Conservation (phyloP, 2,113 vertebrate genomes). For the Prionailurus viverrinus region DNA sequence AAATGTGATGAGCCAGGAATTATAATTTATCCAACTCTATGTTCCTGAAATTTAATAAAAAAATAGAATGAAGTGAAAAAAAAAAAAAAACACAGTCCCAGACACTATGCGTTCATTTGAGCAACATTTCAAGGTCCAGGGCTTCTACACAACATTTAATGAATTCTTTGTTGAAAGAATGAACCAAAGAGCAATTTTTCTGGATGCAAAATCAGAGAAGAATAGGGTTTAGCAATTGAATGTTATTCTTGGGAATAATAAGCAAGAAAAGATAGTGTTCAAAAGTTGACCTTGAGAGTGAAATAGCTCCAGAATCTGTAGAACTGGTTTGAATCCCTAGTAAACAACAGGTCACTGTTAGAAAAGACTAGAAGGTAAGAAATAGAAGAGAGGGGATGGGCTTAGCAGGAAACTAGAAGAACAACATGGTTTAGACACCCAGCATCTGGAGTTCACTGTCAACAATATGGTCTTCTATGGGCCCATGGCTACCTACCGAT, state of each 20-base stretch:
- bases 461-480: rapidly evolving
- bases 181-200: background rate
- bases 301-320: background rate
- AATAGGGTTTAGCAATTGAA: background rate
- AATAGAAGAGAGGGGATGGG: background rate
- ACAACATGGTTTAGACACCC: rapidly evolving
- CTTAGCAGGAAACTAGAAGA: background rate
- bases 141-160: background rate
- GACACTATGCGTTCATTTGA: background rate
- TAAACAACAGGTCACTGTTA: background rate
- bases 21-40: background rate
- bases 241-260: background rate
- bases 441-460: rapidly evolving
- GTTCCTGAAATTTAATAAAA: background rate
- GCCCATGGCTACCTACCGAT: rapidly evolving
- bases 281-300: background rate
- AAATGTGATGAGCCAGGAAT: background rate
- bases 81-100: no score
- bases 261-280: background rate
- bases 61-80: background rate
- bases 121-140: background rate
- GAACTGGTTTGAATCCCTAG: background rate
- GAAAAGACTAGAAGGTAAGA: background rate
- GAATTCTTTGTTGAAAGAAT: background rate
- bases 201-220: background rate